Conservation (phyloP, 2,797 vertebrate species). For the Paramormyrops hopkinsi region DNA sequence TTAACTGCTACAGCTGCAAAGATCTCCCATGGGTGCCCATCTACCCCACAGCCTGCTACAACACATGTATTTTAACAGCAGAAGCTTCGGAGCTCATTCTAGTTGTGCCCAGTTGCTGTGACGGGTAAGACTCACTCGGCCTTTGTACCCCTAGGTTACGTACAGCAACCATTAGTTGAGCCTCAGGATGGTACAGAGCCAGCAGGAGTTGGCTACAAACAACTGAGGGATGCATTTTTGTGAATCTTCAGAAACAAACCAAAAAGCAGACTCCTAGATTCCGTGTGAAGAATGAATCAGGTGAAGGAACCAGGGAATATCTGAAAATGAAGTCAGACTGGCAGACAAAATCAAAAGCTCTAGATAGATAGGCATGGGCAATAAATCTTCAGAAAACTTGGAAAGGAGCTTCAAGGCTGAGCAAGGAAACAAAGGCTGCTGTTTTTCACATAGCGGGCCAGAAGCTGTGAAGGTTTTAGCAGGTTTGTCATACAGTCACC, state of each 20-base stretch:
- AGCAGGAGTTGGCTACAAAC: not conserved
- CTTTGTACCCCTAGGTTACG: not conserved
- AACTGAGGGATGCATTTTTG: not conserved
- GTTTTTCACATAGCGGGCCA: not conserved
- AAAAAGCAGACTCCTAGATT: not conserved
- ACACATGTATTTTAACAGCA: not conserved
- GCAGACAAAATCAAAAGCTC: not conserved
- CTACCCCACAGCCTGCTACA: not conserved
- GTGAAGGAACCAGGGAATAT: not conserved
- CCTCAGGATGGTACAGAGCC: not conserved
- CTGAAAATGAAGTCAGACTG: not conserved
- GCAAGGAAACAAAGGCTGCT: not conserved
- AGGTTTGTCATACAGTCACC: not conserved
- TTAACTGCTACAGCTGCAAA: not conserved
- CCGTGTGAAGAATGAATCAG: not conserved
- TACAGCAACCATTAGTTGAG: not conserved
- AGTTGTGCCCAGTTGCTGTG: not conserved
- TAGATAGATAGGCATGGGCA: not conserved
- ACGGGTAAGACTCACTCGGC: not conserved
- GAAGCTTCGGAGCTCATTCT: not conserved
- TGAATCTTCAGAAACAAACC: not conserved
- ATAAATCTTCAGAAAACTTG: not conserved
- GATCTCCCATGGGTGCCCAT: not conserved
- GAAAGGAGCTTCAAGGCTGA: not conserved
- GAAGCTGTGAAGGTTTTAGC: not conserved